Conservation (phyloP, 2,113 vertebrate species). For the Vanacampus margaritifer region DNA sequence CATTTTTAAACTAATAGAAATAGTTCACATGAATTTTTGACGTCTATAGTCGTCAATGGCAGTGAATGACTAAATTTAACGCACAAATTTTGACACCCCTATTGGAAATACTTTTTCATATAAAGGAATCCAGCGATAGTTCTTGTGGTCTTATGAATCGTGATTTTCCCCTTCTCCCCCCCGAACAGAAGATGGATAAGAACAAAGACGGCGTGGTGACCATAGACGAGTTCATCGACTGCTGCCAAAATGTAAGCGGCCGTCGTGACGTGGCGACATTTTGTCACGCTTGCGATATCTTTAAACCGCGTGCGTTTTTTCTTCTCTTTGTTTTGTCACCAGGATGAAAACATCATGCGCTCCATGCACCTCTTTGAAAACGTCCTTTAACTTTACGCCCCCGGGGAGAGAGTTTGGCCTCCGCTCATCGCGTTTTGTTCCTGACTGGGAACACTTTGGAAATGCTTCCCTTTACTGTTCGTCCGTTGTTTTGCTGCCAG, state of each 20-base stretch:
- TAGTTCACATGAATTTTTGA: too few relatives aligned
- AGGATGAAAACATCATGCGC: constrained; percentile 99
- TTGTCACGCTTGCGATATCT: not conserved
- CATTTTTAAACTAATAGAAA: too few relatives aligned
- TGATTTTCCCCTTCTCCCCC: not conserved
- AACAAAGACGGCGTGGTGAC: constrained; percentile 98
- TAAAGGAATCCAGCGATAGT: too few relatives aligned
- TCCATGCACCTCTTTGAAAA: constrained; percentile 99
- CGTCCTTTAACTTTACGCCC: constrained; percentile 81
- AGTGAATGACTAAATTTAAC: too few relatives aligned
- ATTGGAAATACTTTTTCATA: too few relatives aligned
- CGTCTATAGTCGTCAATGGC: too few relatives aligned
- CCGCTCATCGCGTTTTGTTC: constrained; percentile 41
- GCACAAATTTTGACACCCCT: too few relatives aligned
- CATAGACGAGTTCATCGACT: constrained; percentile 99
- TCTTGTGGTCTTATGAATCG: not conserved
- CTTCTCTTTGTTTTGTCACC: constrained; percentile 45
- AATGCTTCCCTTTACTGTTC: constrained; percentile 2
- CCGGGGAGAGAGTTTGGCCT: constrained; percentile 42
- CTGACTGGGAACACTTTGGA: constrained; percentile 57
- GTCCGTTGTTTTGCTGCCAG: constrained; percentile 32
- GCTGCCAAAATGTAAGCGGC: constrained; percentile 93
- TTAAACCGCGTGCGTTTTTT: constrained; percentile 1
- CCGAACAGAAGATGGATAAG: constrained; percentile 96
- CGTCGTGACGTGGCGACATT: not conserved